Base-by-base conservation (phyloP, 2,888 invertebrate genomes). In the Helicoverpa assulta region DNA sequence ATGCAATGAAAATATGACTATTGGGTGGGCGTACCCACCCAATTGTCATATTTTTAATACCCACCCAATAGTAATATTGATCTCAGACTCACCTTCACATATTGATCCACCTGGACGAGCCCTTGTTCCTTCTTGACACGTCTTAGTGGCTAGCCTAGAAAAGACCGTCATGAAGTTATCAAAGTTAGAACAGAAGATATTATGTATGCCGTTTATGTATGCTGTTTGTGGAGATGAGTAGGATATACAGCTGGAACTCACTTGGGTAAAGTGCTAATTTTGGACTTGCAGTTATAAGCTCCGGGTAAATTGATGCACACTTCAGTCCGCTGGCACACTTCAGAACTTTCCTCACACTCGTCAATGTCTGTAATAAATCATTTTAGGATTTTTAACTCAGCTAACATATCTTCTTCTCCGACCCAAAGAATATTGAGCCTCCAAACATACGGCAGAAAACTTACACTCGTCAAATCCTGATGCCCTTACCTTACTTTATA, bases 221-320 rank as follows among this genome's bases (percentile, higher is more conserved):
- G 16, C 47, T n/a, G 16, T 47, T 47, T n/a, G 16, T 5, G n/a
- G 0, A 2, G 2, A 33, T 33, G 10, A 33, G 33, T 10, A 10
- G 10, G 2, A 33, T 33, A 10, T 33, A 10, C 8, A 33, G 8
- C 33, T 33, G n/a, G n/a, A 0, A 59, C 81, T 91, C 90, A 95
- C 95, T 93, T 94, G 1, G 95, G 95, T 40, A 95, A 78, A 0
- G 94, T 95, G 87, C 93, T 94, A 73, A 95, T 93, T 78, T 95
- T 95, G 0, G 95, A 98, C 58, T 97, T 96, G 89, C 98, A 98
- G 60, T 97, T 96, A 89, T 98, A 98, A 1, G 97, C 97, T n/a
- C 99, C 99, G 0, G 97, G 97, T 8, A 97, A 96, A 90, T 99
- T 99, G 68, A 97, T 96, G 89, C 99, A 99, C n/a, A 97, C 96